phyloP scores from a whole-genome alignment of 1,140 invertebrate species.

The Heliconius hermathena region DNA sequence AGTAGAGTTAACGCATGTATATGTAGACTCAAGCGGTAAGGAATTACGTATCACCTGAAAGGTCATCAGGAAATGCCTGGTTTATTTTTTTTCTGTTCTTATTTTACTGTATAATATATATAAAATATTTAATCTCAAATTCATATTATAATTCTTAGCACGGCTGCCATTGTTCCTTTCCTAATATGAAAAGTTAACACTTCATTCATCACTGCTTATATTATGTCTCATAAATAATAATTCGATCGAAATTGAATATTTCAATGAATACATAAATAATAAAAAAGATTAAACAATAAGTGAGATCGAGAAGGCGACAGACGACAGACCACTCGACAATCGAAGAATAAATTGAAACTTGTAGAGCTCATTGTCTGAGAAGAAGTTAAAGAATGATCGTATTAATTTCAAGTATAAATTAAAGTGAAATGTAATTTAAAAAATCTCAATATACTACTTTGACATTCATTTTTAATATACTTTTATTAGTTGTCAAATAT shows the following conservation, averaged over 20 bases:
- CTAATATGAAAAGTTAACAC: slow-evolving; percentile 37
- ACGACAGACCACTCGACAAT: neutral
- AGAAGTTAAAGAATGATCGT: neutral
- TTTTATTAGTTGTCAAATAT: neutral
- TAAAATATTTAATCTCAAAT: neutral
- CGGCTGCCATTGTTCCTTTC: slow-evolving; percentile 35
- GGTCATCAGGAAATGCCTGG: slow-evolving; percentile 38
- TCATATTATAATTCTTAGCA: slow-evolving; percentile 39
- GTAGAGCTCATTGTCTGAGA: neutral
- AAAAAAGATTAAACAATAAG: slow-evolving; percentile 7
- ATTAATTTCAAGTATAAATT: neutral
- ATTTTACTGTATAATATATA: neutral
- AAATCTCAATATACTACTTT: neutral
- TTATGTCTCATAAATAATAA: slow-evolving; percentile 23
- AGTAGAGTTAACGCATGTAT: slow-evolving; percentile 49
- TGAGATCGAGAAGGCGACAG: neutral
- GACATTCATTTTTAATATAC: neutral
- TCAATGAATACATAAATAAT: slow-evolving; percentile 13
- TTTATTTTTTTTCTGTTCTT: neutral
- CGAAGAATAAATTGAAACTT: neutral
- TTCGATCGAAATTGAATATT: neutral
- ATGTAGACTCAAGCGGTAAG: slow-evolving; percentile 35
- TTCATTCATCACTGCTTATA: slow-evolving; percentile 42
- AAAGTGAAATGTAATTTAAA: neutral
- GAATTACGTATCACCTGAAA: slow-evolving; percentile 29